Percentiles rank a stretch among this genome's conserved stretches.
phyloP scores from a whole-genome alignment of 35 echinoderm and acorn worm genomes.

The Lytechinus variegatus region DNA sequence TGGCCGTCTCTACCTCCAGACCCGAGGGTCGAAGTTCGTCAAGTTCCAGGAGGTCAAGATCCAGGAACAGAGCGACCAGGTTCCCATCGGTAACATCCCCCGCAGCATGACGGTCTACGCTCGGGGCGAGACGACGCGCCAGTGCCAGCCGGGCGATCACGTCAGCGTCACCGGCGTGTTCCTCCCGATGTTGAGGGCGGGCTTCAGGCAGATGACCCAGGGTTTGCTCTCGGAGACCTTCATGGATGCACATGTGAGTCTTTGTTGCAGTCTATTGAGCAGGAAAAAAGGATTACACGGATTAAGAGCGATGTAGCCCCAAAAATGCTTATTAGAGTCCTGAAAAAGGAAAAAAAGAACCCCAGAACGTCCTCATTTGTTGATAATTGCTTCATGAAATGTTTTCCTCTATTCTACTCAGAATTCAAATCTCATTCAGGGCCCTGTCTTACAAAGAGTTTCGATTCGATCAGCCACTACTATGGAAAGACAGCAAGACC shows the following conservation, averaged over 20 bases:
- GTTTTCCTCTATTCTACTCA: too few relatives aligned
- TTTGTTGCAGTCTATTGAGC: too few relatives aligned
- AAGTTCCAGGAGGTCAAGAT: slow-evolving; percentile 99
- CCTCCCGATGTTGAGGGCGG: slow-evolving; percentile 83
- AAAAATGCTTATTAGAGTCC: too few relatives aligned
- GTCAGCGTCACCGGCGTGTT: slow-evolving; percentile 95
- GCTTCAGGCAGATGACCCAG: slow-evolving; percentile 90
- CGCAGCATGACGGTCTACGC: slow-evolving; percentile 91
- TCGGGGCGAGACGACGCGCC: slow-evolving; percentile 87
- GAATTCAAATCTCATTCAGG: too few relatives aligned
- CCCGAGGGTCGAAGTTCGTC: slow-evolving; percentile 95
- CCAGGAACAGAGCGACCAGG: slow-evolving; percentile 98
- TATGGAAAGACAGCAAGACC: too few relatives aligned
- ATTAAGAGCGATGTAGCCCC: too few relatives aligned
- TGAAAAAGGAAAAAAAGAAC: too few relatives aligned
- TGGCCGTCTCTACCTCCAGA: slow-evolving; percentile 95
- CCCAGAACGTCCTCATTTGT: too few relatives aligned
- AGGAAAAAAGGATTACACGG: too few relatives aligned
- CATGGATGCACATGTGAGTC: slow-evolving; percentile 99
- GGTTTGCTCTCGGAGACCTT: slow-evolving; percentile 97
- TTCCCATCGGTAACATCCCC: slow-evolving; percentile 96
- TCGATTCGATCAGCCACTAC: too few relatives aligned
- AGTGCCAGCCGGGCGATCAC: slow-evolving; percentile 88
- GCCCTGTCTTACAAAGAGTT: too few relatives aligned
- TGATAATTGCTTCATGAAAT: too few relatives aligned